These are phyloP conservation scores for Lanistes nyassanus DNA, from an alignment of 1,140 invertebrate species.

Conservation along the genomic window DNA sequence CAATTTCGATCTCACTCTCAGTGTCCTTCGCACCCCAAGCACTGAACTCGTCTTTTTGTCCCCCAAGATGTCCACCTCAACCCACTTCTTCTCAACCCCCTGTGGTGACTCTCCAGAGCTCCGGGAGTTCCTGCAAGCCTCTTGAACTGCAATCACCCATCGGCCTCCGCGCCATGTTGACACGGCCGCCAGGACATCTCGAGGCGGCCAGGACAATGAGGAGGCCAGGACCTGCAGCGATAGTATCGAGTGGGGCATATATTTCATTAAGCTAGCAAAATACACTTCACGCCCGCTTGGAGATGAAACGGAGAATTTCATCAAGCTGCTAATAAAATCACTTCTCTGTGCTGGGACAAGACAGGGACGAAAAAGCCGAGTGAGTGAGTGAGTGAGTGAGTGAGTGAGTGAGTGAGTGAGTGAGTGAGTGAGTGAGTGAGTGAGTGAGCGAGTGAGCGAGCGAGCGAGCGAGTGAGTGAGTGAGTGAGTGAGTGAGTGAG, in stretches of 20 bases:
- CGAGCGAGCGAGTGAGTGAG: too few relatives aligned
- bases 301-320: conserved; percentile 34
- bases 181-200: background rate
- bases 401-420: too few relatives aligned
- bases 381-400: too few relatives aligned
- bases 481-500: too few relatives aligned
- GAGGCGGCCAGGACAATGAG: conserved; percentile 19
- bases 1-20: background rate
- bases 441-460: too few relatives aligned
- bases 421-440: too few relatives aligned
- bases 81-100: background rate
- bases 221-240: conserved; percentile 13
- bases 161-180: conserved; percentile 16
- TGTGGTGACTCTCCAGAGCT: background rate
- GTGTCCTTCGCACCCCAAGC: background rate
- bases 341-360: background rate
- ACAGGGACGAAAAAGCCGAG: background rate
- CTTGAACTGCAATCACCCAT: conserved; percentile 27
- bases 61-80: background rate
- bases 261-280: conserved; percentile 37
- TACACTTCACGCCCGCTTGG: conserved; percentile 35
- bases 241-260: conserved; percentile 19
- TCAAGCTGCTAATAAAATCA: conserved; percentile 31
- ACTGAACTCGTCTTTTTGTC: background rate
- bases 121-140: conserved; percentile 22